Evolutionary conservation across 2,113 vertebrate species (phyloP).

Genomic region (Bombycilla garrulus): DNA sequence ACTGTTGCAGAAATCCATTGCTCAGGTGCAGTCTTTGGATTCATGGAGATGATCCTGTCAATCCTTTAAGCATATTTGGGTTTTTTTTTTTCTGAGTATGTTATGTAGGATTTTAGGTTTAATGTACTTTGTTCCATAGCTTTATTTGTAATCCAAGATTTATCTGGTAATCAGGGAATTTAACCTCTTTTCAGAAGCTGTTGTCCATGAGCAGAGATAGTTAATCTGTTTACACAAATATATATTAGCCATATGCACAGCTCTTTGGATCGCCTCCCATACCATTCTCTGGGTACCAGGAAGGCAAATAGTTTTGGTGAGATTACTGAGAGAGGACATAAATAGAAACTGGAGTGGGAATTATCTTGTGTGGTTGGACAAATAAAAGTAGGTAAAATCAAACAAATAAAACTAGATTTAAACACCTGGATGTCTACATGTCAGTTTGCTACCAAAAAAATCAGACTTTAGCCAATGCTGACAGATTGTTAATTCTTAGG

Average conservation of each 20-base stretch:
- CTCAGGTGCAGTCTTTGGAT: not conserved
- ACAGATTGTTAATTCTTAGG: not conserved
- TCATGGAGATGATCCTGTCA: not conserved
- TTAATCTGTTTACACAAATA: conserved; percentile 6
- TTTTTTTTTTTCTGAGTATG: not conserved
- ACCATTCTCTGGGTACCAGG: not conserved
- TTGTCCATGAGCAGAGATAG: not conserved
- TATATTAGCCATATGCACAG: not conserved
- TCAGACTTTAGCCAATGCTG: not conserved
- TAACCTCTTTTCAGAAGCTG: not conserved
- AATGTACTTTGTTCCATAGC: not conserved
- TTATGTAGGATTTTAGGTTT: not conserved
- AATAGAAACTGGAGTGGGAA: not conserved
- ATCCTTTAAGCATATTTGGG: not conserved
- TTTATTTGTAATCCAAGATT: not conserved
- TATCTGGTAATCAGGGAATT: not conserved
- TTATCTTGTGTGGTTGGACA: accelerated
- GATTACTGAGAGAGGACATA: not conserved
- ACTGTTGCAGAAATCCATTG: not conserved
- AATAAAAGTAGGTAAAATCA: not conserved
- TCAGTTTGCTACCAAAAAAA: not conserved
- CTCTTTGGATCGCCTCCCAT: not conserved
- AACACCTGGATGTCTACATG: not conserved
- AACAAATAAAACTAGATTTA: not conserved
- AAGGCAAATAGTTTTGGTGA: not conserved